phyloP scores from a whole-genome alignment of 2,888 invertebrate species.

The Heteropelma amictum region DNA sequence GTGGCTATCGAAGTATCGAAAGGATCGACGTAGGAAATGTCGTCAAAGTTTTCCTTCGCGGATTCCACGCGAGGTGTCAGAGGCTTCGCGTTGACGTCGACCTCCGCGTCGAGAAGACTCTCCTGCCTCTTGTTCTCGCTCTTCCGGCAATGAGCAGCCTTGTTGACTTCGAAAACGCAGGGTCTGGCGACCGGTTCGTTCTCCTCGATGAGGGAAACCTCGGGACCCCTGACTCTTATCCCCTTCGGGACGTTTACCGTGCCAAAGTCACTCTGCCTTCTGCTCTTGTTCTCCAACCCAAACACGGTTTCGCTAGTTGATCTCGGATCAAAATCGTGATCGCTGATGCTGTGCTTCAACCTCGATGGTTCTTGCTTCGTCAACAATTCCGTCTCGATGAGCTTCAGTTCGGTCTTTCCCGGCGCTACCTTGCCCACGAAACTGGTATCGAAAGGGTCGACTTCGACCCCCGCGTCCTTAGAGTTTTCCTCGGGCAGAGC shows the following conservation, averaged over 20 bases:
- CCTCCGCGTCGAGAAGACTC: slow-evolving; percentile 79
- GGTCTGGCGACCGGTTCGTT: slow-evolving; percentile 39
- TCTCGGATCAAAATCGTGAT: slow-evolving; percentile 83
- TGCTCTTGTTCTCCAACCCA: slow-evolving; percentile 71
- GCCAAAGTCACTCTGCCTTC: slow-evolving; percentile 80
- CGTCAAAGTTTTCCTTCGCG: slow-evolving; percentile 73
- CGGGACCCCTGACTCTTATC: slow-evolving; percentile 53
- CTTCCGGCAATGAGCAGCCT: slow-evolving; percentile 31
- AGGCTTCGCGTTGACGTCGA: slow-evolving; percentile 84
- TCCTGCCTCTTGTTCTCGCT: slow-evolving; percentile 64
- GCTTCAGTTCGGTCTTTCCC: slow-evolving; percentile 80
- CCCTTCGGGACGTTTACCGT: slow-evolving; percentile 57
- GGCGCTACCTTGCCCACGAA: slow-evolving; percentile 80
- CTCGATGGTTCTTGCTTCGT: slow-evolving; percentile 59
- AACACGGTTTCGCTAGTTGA: slow-evolving; percentile 69
- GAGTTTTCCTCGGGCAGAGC: slow-evolving; percentile 79
- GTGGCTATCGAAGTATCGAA: slow-evolving; percentile 93
- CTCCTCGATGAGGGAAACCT: slow-evolving; percentile 57
- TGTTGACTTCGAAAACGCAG: slow-evolving; percentile 39
- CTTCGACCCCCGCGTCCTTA: slow-evolving; percentile 77
- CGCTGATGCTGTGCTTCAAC: slow-evolving; percentile 80
- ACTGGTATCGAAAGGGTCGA: slow-evolving; percentile 85
- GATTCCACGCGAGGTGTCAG: slow-evolving; percentile 82
- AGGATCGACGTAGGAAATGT: slow-evolving; percentile 83
- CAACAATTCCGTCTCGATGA: slow-evolving; percentile 80